Base-by-base conservation (phyloP, 35 echinoderm and acorn worm species). In the Amphiura filiformis region DNA sequence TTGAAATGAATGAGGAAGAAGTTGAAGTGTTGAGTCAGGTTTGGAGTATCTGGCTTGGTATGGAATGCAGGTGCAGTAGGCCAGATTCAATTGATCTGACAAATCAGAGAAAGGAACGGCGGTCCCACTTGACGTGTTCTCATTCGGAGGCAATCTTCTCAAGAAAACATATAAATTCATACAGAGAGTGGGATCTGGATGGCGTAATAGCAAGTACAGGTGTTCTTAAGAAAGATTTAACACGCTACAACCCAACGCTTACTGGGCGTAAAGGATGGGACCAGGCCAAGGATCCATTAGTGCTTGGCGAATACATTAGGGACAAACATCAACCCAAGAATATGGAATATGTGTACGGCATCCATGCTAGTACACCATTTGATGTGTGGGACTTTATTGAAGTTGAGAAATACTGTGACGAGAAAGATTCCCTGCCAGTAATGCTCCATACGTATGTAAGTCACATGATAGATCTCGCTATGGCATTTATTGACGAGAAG, bases 321-420 rank as follows among this genome's bases (percentile, higher is more conserved):
- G 15, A 13, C 38, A 49, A 1, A 26, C 36, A 39, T 37, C n/a
- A 39, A 32, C 57, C 37, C 77, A 86, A 31, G 13, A 33, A 56
- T 30, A 39, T 26, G 1, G 30, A 75, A 7, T 92, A 82, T 77
- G 38, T 32, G 35, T 92, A 87, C 34, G 87, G 90, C 57, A 78
- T 92, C 14, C 5, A 13, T 11, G 64, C 84, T 12, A 35, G 87
- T 40, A 28, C 39, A 32, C 78, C 90, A 26, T 92, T 82, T 49
- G 42, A 87, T 31, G 80, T 87, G 5, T 92, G 90, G 90, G 90
- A 92, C 38, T 92, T 76, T 76, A 31, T 92, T 30, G 78, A 86
- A 76, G 75, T 92, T 17, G 35, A 80, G 76, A 77, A 88, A n/a
- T 88, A 36, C 11, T 20, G 14, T 1, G 37, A 34, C 0, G 31